Evolutionary conservation across 2,797 vertebrate species (phyloP).

Genomic region (Platalea minor): DNA sequence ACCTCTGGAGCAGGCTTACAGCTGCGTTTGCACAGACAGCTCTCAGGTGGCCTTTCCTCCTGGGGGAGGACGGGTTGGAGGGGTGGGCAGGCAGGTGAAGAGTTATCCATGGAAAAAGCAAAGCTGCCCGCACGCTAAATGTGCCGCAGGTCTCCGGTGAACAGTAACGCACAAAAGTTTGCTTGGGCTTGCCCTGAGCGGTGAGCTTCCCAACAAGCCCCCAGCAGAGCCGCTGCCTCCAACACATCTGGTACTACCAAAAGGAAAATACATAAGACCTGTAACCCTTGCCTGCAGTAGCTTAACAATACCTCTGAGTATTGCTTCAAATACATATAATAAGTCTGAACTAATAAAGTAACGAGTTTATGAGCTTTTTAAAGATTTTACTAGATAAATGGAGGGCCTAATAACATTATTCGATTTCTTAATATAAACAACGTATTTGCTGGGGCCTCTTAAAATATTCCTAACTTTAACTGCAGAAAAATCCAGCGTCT

Average conservation of each 20-base stretch:
- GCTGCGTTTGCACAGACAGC: not conserved
- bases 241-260: conserved; percentile 14
- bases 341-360: conserved; percentile 78
- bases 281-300: conserved; percentile 62
- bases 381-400: conserved; percentile 81
- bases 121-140: accelerated
- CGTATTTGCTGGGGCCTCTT: conserved; percentile 39
- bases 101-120: not conserved
- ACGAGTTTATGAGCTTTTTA: conserved; percentile 80
- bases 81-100: not conserved
- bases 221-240: not conserved
- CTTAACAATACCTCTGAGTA: conserved; percentile 77
- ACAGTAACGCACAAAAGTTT: not conserved
- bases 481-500: not conserved
- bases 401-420: conserved; percentile 68
- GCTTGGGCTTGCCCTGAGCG: not conserved
- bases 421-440: conserved; percentile 72
- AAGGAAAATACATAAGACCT: conserved; percentile 43
- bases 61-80: not conserved
- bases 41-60: not conserved
- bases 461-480: conserved; percentile 42
- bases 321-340: conserved; percentile 72
- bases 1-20: not conserved
- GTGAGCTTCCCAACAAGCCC: not conserved
- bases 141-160: not conserved